Base-by-base conservation (phyloP, 2,113 vertebrate species). In the Pelecanoides urinatrix region DNA sequence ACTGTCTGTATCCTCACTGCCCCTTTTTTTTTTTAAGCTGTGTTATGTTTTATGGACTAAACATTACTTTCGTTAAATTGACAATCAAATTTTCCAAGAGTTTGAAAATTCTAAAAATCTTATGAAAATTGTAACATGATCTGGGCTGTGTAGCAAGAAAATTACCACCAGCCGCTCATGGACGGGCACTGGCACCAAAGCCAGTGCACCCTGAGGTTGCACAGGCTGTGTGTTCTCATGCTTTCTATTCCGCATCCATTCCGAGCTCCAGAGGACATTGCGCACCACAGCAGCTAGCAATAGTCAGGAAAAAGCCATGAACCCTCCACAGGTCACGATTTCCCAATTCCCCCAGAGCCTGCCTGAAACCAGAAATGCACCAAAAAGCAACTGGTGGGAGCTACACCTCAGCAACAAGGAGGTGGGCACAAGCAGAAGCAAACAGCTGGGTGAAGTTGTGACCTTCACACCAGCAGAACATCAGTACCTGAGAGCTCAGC, bases 231-330 rank as follows among this genome's bases (percentile, higher is more conserved):
- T 7, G 1, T 49, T 85, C 76, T 75, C 16, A 2, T 29, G 7
- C 22, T 70, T 79, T 62, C 25, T 38, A 11, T 44, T 59, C 34
- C 11, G 20, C 26, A 29, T 36, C 19, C 10, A 40, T 63, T 67
- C 74, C 8, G 0, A 70, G 27, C 40, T 80, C 32, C 68, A 55
- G 53, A 49, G 32, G 34, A 55, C 18, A 13, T 7, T 78, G 16
- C 0, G 0, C 36, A 58, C 27, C 63, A 52, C 23, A 61, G 59
- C 27, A 66, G 9, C 27, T 47, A 71, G 56, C 9, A 15, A 30
- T 2, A 79, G 52, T 27, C 65, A 82, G 44, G 52, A 53, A 73
- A 84, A 77, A 58, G 6, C 19, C 76, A 66, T n/a, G 50, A 32
- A 11, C 27, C 9, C 18, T 42, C 38, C 55, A 59, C 21, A 84